Conservation (phyloP, 2,888 invertebrate species). For the Dynastes tityus region DNA sequence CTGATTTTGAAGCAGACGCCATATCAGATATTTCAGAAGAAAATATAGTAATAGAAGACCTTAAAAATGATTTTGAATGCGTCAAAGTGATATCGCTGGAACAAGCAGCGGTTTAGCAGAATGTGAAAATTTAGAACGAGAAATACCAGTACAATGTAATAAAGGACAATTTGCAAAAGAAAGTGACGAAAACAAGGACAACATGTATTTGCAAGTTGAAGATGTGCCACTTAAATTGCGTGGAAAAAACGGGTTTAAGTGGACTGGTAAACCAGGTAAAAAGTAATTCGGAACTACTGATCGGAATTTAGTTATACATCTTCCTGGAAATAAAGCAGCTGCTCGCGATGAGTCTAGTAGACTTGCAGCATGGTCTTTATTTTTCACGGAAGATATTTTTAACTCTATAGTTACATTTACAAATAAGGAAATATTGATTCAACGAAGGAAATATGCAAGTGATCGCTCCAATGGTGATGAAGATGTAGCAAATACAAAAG, state of each 20-base stretch:
- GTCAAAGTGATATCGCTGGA: slow-evolving; percentile 18
- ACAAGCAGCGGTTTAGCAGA: slow-evolving; percentile 4
- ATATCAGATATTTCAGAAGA: no score
- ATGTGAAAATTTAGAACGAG: slow-evolving; percentile 19
- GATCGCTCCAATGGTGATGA: not conserved
- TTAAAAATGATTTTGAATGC: not conserved
- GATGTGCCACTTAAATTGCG: slow-evolving; percentile 12
- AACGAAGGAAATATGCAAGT: slow-evolving; percentile 4
- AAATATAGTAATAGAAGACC: no score
- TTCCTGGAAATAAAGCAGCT: slow-evolving; percentile 10
- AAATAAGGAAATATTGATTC: not conserved
- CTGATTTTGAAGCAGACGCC: no score
- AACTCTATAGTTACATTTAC: not conserved
- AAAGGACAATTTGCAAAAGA: slow-evolving; percentile 5
- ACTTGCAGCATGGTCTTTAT: not conserved
- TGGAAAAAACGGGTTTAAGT: not conserved
- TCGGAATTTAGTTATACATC: slow-evolving; percentile 7
- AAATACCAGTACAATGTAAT: slow-evolving; percentile 16
- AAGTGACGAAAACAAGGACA: not conserved
- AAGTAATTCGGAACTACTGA: not conserved
- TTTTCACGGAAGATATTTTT: slow-evolving; percentile 6
- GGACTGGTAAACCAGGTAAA: not conserved
- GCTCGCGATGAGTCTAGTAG: not conserved
- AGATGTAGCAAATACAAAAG: not conserved
- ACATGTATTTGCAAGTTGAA: slow-evolving; percentile 21